These are phyloP conservation scores for Amphiprion percula DNA, from an alignment of 2,113 vertebrate genomes.

Conservation along the genomic window DNA sequence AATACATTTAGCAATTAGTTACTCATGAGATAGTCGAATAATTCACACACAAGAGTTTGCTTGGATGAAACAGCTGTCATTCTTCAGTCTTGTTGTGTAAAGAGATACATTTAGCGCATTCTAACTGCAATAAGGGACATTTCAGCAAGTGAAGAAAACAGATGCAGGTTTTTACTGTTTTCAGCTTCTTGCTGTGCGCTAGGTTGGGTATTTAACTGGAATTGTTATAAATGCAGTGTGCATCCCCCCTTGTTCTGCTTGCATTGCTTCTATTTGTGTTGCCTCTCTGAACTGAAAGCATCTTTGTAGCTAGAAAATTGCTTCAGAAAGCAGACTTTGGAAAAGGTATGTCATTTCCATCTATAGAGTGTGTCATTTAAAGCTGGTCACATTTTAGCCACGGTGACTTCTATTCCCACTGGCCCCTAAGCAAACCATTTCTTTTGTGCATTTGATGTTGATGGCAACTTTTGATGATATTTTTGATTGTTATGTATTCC, in stretches of 20 bases:
- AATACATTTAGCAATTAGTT: too few species aligned
- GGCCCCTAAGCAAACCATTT: slow-evolving; percentile 45
- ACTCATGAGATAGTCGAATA: not conserved
- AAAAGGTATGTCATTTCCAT: slow-evolving; percentile 47
- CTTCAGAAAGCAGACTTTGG: slow-evolving; percentile 58
- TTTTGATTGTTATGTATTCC: slow-evolving; percentile 65
- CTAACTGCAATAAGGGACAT: not conserved
- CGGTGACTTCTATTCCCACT: slow-evolving; percentile 14
- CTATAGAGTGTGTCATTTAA: slow-evolving; percentile 34
- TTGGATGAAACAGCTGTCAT: not conserved
- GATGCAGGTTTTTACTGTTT: not conserved
- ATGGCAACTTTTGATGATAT: slow-evolving; percentile 65
- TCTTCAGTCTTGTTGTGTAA: not conserved
- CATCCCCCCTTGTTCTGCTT: slow-evolving; percentile 28
- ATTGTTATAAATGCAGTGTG: slow-evolving; percentile 33
- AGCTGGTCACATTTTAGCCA: slow-evolving; percentile 42
- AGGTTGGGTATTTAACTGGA: slow-evolving; percentile 8
- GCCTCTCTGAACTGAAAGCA: slow-evolving; percentile 50
- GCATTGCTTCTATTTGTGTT: slow-evolving; percentile 14
- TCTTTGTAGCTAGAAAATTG: slow-evolving; percentile 43
- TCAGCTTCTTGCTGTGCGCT: not conserved
- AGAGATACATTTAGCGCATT: not conserved
- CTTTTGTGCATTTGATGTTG: slow-evolving; percentile 38
- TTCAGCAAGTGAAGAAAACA: slow-evolving; percentile 13
- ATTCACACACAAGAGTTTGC: not conserved